Percentiles rank a stretch among this genome's conserved stretches.
These are phyloP conservation scores for Eristalis pertinax DNA, from an alignment of 2,888 invertebrate genomes.

Conservation along the genomic window DNA sequence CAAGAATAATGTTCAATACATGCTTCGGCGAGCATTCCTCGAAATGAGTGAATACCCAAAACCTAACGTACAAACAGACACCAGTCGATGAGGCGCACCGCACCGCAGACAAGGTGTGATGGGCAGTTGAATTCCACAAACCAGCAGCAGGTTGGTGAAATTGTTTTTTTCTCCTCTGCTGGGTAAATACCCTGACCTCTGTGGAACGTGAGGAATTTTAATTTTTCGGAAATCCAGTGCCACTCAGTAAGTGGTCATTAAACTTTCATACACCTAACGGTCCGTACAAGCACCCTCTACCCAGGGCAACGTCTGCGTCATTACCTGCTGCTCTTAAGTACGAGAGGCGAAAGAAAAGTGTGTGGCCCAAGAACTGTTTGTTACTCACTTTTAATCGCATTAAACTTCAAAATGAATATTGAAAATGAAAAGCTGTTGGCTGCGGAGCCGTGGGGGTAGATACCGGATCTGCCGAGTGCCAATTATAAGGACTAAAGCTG, in stretches of 20 bases:
- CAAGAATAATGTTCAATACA: too few species aligned
- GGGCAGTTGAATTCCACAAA: background rate
- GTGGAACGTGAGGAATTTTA: conserved; percentile 24
- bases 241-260: conserved; percentile 39
- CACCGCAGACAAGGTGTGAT: too few species aligned
- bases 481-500: conserved; percentile 34
- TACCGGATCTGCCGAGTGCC: background rate
- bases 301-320: background rate
- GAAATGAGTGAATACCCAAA: too few species aligned
- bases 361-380: background rate
- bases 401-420: conserved; percentile 40
- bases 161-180: background rate
- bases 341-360: background rate
- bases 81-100: background rate
- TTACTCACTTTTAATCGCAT: conserved; percentile 32
- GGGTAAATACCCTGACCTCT: conserved; percentile 1
- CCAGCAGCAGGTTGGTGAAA: background rate
- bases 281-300: background rate
- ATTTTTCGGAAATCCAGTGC: conserved; percentile 9
- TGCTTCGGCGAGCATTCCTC: too few species aligned
- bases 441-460: too few species aligned
- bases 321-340: background rate
- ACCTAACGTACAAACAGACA: too few species aligned
- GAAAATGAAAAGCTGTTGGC: conserved; percentile 11
- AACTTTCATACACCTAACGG: conserved; percentile 31